Evolutionary conservation across 2,113 vertebrate genomes (phyloP).

Genomic region (Atlantisia rogersi): DNA sequence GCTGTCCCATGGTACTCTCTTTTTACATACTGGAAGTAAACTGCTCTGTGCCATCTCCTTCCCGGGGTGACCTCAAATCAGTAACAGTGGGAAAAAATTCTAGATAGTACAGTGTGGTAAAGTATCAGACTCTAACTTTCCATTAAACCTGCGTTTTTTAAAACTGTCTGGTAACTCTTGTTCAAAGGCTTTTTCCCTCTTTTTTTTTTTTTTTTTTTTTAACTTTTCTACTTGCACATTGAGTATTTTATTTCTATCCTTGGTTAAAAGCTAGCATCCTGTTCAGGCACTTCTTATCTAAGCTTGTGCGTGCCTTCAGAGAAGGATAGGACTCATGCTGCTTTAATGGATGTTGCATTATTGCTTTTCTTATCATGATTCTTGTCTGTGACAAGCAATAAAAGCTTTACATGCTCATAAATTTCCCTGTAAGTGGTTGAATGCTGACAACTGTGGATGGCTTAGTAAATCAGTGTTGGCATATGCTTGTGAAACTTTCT

Average conservation of each 20-base stretch:
- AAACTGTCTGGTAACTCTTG: not conserved
- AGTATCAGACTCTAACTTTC: not conserved
- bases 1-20: not conserved
- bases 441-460: conserved; percentile 28
- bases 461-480: conserved; percentile 48
- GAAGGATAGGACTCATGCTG: not conserved
- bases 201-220: not conserved
- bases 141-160: not conserved
- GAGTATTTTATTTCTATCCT: not conserved
- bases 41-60: not conserved
- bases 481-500: conserved; percentile 1
- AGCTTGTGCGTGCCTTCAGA: not conserved
- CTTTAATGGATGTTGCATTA: conserved; percentile 26
- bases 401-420: conserved; percentile 52
- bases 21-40: not conserved
- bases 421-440: conserved; percentile 56
- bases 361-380: conserved; percentile 54
- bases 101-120: not conserved
- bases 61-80: not conserved
- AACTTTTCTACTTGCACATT: not conserved
- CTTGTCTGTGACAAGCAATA: conserved; percentile 57
- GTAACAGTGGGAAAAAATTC: not conserved
- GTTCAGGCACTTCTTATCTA: not conserved
- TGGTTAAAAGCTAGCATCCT: not conserved
- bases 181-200: not conserved